These are phyloP conservation scores for Cabera pusaria DNA, from an alignment of 2,888 invertebrate species.

Conservation along the genomic window DNA sequence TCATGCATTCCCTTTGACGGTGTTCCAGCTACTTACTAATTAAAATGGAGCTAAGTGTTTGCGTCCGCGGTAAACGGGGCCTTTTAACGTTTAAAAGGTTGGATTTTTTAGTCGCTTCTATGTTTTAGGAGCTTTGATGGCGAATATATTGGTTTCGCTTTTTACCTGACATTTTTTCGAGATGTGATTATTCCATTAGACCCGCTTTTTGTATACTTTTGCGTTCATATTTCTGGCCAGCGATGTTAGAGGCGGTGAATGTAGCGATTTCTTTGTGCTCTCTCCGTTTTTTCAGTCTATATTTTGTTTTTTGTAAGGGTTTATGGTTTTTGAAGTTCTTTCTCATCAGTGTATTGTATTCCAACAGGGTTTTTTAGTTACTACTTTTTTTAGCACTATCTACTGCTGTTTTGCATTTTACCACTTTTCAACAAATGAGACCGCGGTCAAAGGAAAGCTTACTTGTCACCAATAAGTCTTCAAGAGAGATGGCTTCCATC, in stretches of 20 bases:
- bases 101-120: constrained; percentile 64
- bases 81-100: constrained; percentile 80
- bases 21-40: constrained; percentile 80
- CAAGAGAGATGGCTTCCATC: too few species aligned
- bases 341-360: too few species aligned
- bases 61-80: constrained; percentile 81
- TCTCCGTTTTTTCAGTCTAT: constrained; percentile 23
- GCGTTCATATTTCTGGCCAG: too few species aligned
- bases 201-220: constrained; percentile 28
- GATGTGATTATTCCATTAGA: constrained; percentile 62
- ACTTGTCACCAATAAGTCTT: too few species aligned
- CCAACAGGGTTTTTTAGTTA: too few species aligned
- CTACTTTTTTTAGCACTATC: too few species aligned
- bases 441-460: too few species aligned
- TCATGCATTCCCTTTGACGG: constrained; percentile 83
- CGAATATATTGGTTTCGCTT: constrained; percentile 69
- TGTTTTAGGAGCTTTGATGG: constrained; percentile 75
- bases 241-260: too few species aligned
- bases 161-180: constrained; percentile 65
- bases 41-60: constrained; percentile 81
- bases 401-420: too few species aligned
- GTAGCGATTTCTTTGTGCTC: too few species aligned
- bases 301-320: constrained; percentile 22
- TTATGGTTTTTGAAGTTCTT: constrained; percentile 7
- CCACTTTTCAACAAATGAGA: too few species aligned